Evolutionary conservation across 2,797 vertebrate genomes (phyloP), one percentile per base, ranked within the genome.

Genomic region (Silurus lanzhouensis): DNA sequence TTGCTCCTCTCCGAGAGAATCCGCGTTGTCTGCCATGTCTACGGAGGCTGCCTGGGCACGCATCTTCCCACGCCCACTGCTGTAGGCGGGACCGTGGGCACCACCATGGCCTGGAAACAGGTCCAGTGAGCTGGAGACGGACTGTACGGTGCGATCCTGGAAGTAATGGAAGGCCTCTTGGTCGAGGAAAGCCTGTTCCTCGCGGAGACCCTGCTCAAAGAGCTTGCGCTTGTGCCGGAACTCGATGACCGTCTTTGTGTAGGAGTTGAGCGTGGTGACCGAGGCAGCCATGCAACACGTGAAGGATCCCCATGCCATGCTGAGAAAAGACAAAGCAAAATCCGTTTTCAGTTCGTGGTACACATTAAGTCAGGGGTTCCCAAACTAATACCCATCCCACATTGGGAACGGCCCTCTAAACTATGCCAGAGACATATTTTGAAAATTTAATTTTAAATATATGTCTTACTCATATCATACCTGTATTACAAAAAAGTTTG

Each of bases 261-360:
- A 99, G 89, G 97, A 99, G 96, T 99, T 99, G 90, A 99, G 94
- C n/a, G 97, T 99, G 92, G 97, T 98, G 92, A 99, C 97, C 0
- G 97, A 99, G 85, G 97, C 97, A 0, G 97, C 97, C 97, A 98
- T 99, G 93, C 97, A 99, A 93, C 97, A 99, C 87, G 97, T 99
- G 90, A 99, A 99, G 78, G 97, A 98, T 31, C 97, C 97, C 97
- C 97, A 99, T 0, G 97, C 97, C 95, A 99, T 94, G 86, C 97
- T 99, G 94, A 58, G 20, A 83, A 52, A 88, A 92, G 84, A 83
- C 31, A 81, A 17, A 38, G 52, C 55, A 58, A 10, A 52, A 52
- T 52, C 48, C 0, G 48, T 52, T 52, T 52, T 52, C 6, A 52
- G 48, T 1, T 52, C 10, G 48, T 52, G 48, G 48, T 52, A 52